Conservation (phyloP, 1,140 invertebrate genomes). For the Cepaea nemoralis region DNA sequence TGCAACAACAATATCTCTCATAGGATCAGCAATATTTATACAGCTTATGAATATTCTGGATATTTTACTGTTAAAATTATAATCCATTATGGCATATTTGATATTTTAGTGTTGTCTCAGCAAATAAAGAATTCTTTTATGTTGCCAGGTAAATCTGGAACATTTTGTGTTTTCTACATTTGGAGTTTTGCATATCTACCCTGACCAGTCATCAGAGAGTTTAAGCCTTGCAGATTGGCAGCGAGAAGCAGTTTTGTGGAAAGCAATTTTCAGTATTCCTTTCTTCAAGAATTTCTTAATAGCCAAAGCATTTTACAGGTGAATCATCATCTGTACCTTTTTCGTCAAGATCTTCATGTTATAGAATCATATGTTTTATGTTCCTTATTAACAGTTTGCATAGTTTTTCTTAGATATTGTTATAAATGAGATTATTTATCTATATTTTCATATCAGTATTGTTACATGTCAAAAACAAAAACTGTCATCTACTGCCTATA, state of each 20-base stretch:
- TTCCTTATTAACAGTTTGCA: constrained; percentile 1
- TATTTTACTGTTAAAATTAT: background rate
- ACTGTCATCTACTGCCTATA: too few species aligned
- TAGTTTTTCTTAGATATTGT: background rate
- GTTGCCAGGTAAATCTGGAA: constrained; percentile 44
- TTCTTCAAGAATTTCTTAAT: constrained; percentile 70
- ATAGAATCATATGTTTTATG: background rate
- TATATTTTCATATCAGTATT: too few species aligned
- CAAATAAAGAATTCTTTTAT: constrained; percentile 6
- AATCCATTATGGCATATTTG: background rate
- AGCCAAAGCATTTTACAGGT: constrained; percentile 66
- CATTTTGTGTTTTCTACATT: constrained; percentile 72
- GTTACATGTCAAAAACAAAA: too few species aligned
- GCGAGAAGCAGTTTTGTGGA: constrained; percentile 68
- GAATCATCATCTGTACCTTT: too few species aligned
- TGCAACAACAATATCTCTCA: too few species aligned
- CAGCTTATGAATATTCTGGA: too few species aligned
- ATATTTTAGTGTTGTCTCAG: background rate
- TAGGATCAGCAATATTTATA: too few species aligned
- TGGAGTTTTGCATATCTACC: constrained; percentile 68
- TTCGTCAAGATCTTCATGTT: background rate
- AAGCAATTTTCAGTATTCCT: constrained; percentile 65
- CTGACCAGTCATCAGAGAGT: constrained; percentile 61
- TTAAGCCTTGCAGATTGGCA: constrained; percentile 69
- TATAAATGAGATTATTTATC: constrained; percentile 1